Conservation (phyloP, 2,113 vertebrate genomes). For the Oncorhynchus keta region DNA sequence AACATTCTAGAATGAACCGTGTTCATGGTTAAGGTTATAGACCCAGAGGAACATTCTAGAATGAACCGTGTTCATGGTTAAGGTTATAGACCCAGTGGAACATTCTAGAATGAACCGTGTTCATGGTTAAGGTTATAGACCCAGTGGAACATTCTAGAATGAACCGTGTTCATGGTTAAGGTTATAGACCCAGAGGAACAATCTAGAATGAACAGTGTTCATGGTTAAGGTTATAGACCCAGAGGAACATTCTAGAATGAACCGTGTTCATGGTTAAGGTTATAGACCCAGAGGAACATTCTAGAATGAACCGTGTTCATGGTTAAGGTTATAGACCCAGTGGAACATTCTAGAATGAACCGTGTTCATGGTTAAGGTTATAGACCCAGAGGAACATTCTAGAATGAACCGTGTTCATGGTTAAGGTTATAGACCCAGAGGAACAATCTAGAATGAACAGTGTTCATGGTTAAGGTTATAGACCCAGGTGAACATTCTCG, state of each 20-base stretch:
- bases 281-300: not conserved
- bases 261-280: not conserved
- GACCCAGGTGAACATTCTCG: conserved; percentile 16
- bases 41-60: conserved; percentile 21
- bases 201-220: conserved; percentile 32
- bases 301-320: conserved; percentile 29
- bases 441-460: conserved; percentile 34
- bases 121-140: too few relatives aligned
- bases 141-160: conserved; percentile 28
- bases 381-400: conserved; percentile 1
- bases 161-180: conserved; percentile 3
- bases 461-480: not conserved
- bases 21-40: not conserved
- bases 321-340: too few relatives aligned
- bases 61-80: conserved; percentile 15
- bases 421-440: too few relatives aligned
- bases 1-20: conserved; percentile 35
- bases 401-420: conserved; percentile 26
- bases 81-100: too few relatives aligned
- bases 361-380: not conserved
- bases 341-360: conserved; percentile 33
- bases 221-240: too few relatives aligned
- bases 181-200: not conserved
- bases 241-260: conserved; percentile 31
- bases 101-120: conserved; percentile 36